Percentiles rank a stretch among this genome's conserved stretches.
Evolutionary conservation across 2,888 invertebrate genomes (phyloP).

Genomic region (Sthenelais limicola): DNA sequence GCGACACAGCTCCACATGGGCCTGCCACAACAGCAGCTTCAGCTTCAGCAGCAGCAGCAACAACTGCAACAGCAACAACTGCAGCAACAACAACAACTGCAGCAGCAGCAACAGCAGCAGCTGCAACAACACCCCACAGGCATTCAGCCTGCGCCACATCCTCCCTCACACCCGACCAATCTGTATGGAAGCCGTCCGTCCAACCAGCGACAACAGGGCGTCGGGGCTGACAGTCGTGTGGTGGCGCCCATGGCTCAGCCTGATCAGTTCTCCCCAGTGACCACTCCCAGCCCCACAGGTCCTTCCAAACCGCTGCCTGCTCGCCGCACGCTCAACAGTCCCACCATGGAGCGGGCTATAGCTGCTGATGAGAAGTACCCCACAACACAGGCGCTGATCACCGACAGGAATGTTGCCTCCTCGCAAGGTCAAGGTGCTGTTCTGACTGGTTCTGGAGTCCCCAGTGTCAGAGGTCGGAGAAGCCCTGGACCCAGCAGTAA

Average conservation of each 20-base stretch:
- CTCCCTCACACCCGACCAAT: conserved; percentile 7
- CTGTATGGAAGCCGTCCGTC: conserved; percentile 42
- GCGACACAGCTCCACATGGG: background rate
- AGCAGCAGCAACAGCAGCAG: background rate
- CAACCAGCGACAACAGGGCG: conserved; percentile 14
- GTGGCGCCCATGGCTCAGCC: conserved; percentile 45
- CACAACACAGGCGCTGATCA: conserved; percentile 51
- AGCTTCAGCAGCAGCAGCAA: background rate
- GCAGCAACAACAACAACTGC: too few species aligned
- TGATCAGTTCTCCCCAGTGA: conserved; percentile 45
- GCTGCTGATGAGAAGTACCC: conserved; percentile 52
- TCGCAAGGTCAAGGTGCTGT: too few species aligned
- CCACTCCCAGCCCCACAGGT: conserved; percentile 33
- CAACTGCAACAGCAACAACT: background rate
- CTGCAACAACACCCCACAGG: background rate
- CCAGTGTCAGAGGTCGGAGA: conserved; percentile 10
- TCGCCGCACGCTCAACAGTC: conserved; percentile 34
- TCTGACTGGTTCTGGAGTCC: too few species aligned
- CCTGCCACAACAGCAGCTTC: background rate
- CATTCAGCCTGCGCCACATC: conserved; percentile 3
- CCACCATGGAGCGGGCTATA: conserved; percentile 41
- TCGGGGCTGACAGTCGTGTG: background rate
- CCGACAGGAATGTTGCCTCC: conserved; percentile 30
- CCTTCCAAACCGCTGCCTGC: conserved; percentile 18
- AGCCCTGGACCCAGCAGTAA: conserved; percentile 13